Evolutionary conservation across 2,888 invertebrate species (phyloP), one percentile per base, ranked within the genome.

Genomic region (Sminthurinus aureus): DNA sequence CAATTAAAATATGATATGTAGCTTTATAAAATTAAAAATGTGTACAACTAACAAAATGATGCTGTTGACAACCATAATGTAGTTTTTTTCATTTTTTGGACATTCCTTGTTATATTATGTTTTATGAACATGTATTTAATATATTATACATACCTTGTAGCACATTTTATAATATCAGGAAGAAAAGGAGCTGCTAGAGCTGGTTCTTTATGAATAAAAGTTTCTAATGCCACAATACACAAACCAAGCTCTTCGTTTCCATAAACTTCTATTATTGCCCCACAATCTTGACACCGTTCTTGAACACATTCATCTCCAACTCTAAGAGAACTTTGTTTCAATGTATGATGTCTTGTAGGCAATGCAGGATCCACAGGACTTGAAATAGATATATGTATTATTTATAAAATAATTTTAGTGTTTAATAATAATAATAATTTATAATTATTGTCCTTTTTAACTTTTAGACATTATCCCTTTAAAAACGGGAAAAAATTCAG

Each of bases 241-340:
- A 99, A 93, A 0, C 97, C 98, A 84, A 98, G 92, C 90, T 99
- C 98, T 90, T 99, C 99, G 90, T 99, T 99, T 86, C 96, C 97
- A 91, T 98, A 99, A 90, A 96, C 95, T 90, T 98, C 97, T 85
- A 94, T 93, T 4, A 94, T 92, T 0, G 94, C 94, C 20, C 98
- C 97, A 91, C 99, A 99, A 90, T 98, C 97, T 0, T 96, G 94
- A 90, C 97, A 98, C 90, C 92, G 92, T 84, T 94, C 93, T 88
- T 93, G 93, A 26, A 94, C 92, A 85, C 94, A 94, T 83, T 94
- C 94, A 82, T 95, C 94, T 0, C 94, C 94, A 51, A 94, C 93
- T 77, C 93, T 90, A 80, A 93, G 93, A 15, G 92, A 91, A 88
- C 94, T 94, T 90, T 92, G 93, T 89, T 93, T 93, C 82, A 93